A percentile compares a stretch with the other conserved stretches of the same genome.
Evolutionary conservation across 1,140 invertebrate genomes (phyloP).

Genomic region (Ericerus pela): DNA sequence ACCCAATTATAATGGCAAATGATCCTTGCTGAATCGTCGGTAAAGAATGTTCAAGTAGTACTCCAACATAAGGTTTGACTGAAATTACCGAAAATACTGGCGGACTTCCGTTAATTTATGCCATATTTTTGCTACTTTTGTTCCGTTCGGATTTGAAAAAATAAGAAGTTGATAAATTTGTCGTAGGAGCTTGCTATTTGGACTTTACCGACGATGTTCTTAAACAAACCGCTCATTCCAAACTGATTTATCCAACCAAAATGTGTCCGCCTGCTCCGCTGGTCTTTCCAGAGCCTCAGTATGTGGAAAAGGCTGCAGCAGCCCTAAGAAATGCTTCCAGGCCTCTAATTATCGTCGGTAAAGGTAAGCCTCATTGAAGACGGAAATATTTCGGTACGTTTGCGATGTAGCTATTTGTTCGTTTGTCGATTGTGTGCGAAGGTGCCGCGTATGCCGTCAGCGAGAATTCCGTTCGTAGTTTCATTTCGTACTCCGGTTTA

Average conservation of each 20-base stretch:
- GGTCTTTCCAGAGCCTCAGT: constrained; percentile 45
- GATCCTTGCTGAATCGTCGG: neutral
- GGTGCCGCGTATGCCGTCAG: constrained; percentile 66
- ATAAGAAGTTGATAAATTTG: neutral
- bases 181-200: constrained; percentile 59
- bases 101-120: too few relatives aligned
- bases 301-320: constrained; percentile 51
- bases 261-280: constrained; percentile 45
- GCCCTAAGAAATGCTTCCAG: constrained; percentile 53
- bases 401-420: neutral
- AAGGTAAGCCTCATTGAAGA: constrained; percentile 40
- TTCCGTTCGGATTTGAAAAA: too few relatives aligned
- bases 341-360: constrained; percentile 83
- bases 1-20: neutral
- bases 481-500: constrained; percentile 56
- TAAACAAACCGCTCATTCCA: constrained; percentile 33
- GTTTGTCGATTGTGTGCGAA: constrained; percentile 23
- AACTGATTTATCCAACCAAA: constrained; percentile 30
- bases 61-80: too few relatives aligned
- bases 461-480: constrained; percentile 48
- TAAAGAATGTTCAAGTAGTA: too few relatives aligned
- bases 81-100: too few relatives aligned
- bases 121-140: too few relatives aligned
- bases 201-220: constrained; percentile 79
- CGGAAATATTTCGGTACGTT: constrained; percentile 9